Evolutionary conservation across 2,888 invertebrate species (phyloP).

Genomic region (Seladonia tumulorum): DNA sequence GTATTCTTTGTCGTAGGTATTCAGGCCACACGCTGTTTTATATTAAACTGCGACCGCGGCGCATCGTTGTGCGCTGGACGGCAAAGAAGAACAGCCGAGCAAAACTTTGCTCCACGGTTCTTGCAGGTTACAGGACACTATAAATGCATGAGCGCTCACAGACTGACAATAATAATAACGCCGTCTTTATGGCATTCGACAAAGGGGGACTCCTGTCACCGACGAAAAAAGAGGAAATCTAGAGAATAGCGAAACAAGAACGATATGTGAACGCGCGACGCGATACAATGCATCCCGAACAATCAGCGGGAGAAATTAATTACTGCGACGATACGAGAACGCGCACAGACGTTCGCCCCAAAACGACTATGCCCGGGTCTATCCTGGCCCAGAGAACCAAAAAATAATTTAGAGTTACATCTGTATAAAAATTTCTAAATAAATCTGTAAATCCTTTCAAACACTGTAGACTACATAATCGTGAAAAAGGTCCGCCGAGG

Average conservation of each 20-base stretch:
- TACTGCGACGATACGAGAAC: not conserved
- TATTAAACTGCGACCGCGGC: not conserved
- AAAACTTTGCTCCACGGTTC: not conserved
- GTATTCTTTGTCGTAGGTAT: slow-evolving; percentile 51
- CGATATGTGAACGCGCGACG: not conserved
- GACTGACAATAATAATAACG: not conserved
- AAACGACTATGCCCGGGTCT: not conserved
- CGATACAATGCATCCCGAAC: not conserved
- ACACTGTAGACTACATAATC: too few species aligned
- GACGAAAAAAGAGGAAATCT: not conserved
- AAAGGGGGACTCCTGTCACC: not conserved
- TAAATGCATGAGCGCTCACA: not conserved
- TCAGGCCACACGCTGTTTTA: slow-evolving; percentile 17
- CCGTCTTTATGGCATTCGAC: not conserved
- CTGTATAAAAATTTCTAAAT: not conserved
- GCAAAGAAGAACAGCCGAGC: not conserved
- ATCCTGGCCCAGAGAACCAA: not conserved
- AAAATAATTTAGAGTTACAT: not conserved
- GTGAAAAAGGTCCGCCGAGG: too few species aligned
- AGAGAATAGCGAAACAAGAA: not conserved
- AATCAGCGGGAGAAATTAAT: not conserved
- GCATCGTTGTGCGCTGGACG: not conserved
- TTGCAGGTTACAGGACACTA: not conserved
- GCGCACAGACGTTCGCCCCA: not conserved
- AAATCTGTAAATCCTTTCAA: not conserved